These are phyloP conservation scores for Brachypodius melanocephalos DNA, from an alignment of 2,113 vertebrate genomes.

Conservation along the genomic window DNA sequence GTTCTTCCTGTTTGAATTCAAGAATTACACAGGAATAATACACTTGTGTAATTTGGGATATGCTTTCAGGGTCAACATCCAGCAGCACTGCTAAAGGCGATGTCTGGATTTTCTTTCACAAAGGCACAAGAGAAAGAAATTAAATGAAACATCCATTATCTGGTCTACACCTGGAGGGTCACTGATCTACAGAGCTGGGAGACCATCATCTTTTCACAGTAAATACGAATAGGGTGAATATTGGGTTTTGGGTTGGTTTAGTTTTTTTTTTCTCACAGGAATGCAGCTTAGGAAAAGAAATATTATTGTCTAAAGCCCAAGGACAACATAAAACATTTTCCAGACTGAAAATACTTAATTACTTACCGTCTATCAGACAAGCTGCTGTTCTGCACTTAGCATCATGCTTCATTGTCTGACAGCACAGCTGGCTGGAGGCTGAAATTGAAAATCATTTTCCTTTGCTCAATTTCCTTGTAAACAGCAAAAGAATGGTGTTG, in stretches of 20 bases:
- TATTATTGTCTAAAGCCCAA: neutral
- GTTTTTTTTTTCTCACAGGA: neutral
- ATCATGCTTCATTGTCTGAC: conserved; percentile 32
- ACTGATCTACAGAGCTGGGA: neutral
- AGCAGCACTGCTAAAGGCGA: neutral
- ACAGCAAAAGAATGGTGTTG: conserved; percentile 33
- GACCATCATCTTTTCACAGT: neutral
- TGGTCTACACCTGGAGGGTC: conserved; percentile 7
- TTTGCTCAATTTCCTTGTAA: conserved; percentile 55
- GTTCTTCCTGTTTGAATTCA: neutral
- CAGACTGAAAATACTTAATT: neutral
- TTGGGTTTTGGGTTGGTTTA: neutral
- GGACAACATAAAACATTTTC: neutral
- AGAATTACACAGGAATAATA: neutral
- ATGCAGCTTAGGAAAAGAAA: neutral
- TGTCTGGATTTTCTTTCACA: conserved; percentile 9
- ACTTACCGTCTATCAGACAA: neutral
- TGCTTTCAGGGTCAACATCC: neutral
- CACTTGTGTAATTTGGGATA: neutral
- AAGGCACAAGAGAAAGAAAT: conserved; percentile 5
- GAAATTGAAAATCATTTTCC: conserved; percentile 41
- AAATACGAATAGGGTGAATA: neutral
- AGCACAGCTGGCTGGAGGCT: neutral
- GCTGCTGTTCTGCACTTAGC: conserved; percentile 12
- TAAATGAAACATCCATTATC: conserved; percentile 33